Evolutionary conservation across 30 jellyfish, hydroid and myxozoan genomes (phyloP), one percentile per base, ranked within the genome.

Genomic region (Hydractinia symbiolongicarpus): DNA sequence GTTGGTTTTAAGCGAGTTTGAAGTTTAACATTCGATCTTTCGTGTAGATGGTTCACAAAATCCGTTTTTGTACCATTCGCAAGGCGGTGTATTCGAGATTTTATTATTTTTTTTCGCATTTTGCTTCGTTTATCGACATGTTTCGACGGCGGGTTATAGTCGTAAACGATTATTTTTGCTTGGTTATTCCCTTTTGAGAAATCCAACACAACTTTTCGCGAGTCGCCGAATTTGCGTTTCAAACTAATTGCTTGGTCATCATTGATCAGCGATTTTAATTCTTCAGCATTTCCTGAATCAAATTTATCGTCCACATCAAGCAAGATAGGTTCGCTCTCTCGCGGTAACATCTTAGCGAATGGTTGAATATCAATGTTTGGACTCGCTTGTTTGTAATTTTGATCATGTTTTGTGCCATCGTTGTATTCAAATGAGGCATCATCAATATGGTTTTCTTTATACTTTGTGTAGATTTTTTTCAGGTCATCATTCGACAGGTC

Each of bases 121-220:
- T 30, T 30, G 17, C 74, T 64, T 64, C 74, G 19, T 64, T 64
- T 64, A 6, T 64, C 74, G 19, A 64, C 19, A 0, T 44, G 19
- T 51, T 64, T 64, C 40, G 74, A 64, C 52, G 4, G 5, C 4
- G 56, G 53, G 21, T 55, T 53, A 10, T 58, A 82, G 56, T 88
- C 89, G 67, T 87, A 93, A 71, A 93, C 94, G 72, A 93, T 79
- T 21, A 93, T 84, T 77, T 93, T 93, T 4, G 98, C 98, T 73
- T 88, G 77, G 4, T 93, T 88, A 56, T 86, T 86, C 17, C 98
- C 98, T 53, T 82, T 83, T 50, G 98, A 93, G 68, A 93, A 93
- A 73, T 93, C 98, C 17, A 93, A 86, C 6, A 93, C 95, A 9
- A 93, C 98, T 62, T 88, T 84, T 50, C 96, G 96, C 60, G 74